These are phyloP conservation scores for Epicauta chinensis DNA, from an alignment of 1,140 invertebrate species.

Conservation along the genomic window DNA sequence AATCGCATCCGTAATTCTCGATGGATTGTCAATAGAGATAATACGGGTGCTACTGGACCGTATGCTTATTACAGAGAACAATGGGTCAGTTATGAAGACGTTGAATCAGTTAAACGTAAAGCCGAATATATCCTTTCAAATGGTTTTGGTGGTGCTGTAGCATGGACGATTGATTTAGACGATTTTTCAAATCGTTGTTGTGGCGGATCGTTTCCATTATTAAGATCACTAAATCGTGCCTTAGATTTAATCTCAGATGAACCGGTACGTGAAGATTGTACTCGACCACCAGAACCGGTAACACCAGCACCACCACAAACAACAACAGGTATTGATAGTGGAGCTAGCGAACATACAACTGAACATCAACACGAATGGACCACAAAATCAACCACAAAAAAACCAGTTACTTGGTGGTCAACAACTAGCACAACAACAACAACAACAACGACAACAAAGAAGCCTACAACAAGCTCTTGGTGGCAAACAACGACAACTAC, in stretches of 20 bases:
- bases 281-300: slow-evolving; percentile 56
- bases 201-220: slow-evolving; percentile 64
- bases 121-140: slow-evolving; percentile 64
- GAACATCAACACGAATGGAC: slow-evolving; percentile 18
- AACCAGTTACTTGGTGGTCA: slow-evolving; percentile 41
- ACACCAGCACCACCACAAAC: slow-evolving; percentile 65
- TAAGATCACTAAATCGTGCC: slow-evolving; percentile 65
- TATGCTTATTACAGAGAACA: slow-evolving; percentile 74
- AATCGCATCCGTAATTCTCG: slow-evolving; percentile 56
- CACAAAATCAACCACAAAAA: slow-evolving; percentile 33
- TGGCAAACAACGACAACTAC: slow-evolving; percentile 31
- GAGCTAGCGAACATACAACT: slow-evolving; percentile 17
- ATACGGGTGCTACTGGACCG: slow-evolving; percentile 54
- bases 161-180: slow-evolving; percentile 90
- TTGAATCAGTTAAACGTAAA: slow-evolving; percentile 67
- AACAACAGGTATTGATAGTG: slow-evolving; percentile 52
- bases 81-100: slow-evolving; percentile 88
- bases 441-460: slow-evolving; percentile 11
- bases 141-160: slow-evolving; percentile 71
- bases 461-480: slow-evolving; percentile 38
- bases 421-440: slow-evolving; percentile 17
- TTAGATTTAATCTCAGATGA: slow-evolving; percentile 59
- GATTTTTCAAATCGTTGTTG: slow-evolving; percentile 82
- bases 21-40: slow-evolving; percentile 52
- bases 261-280: slow-evolving; percentile 52